Percentiles rank a stretch among this genome's conserved stretches.
phyloP scores from a whole-genome alignment of 2,888 invertebrate species.

The Polia nebulosa region DNA sequence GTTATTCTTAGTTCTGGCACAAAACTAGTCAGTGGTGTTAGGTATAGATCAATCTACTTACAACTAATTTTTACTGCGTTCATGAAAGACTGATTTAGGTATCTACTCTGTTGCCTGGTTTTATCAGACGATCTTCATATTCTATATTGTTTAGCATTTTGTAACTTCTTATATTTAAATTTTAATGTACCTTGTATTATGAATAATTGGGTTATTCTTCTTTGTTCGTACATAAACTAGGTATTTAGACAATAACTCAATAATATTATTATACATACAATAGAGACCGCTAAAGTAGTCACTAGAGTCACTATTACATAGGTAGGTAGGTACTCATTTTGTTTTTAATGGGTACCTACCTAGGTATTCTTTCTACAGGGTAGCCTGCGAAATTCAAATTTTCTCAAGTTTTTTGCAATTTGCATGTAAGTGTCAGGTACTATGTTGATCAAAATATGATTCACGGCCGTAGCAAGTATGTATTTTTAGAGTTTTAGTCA shows the following conservation, averaged over 20 bases:
- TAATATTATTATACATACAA: neutral
- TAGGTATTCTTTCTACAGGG: no score
- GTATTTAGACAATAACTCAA: neutral
- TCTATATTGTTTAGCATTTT: conserved; percentile 28
- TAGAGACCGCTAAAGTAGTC: neutral
- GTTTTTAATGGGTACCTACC: no score
- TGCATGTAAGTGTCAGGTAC: no score
- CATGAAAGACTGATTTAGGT: conserved; percentile 59
- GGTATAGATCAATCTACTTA: conserved; percentile 22
- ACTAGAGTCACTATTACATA: no score
- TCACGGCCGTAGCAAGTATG: no score
- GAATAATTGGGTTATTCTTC: neutral
- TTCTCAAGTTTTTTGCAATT: no score
- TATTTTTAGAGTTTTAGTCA: no score
- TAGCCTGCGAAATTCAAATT: no score
- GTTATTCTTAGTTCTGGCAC: conserved; percentile 25
- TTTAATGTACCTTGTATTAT: neutral
- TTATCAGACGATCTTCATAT: conserved; percentile 20
- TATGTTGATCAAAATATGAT: no score
- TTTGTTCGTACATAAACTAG: neutral
- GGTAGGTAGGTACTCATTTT: no score
- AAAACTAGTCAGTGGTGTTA: conserved; percentile 32
- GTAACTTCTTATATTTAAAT: neutral
- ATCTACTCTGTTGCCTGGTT: conserved; percentile 34
- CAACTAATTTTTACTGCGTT: conserved; percentile 39